These are phyloP conservation scores for Syrmaticus mikado DNA, from an alignment of 2,113 vertebrate species.

Conservation along the genomic window DNA sequence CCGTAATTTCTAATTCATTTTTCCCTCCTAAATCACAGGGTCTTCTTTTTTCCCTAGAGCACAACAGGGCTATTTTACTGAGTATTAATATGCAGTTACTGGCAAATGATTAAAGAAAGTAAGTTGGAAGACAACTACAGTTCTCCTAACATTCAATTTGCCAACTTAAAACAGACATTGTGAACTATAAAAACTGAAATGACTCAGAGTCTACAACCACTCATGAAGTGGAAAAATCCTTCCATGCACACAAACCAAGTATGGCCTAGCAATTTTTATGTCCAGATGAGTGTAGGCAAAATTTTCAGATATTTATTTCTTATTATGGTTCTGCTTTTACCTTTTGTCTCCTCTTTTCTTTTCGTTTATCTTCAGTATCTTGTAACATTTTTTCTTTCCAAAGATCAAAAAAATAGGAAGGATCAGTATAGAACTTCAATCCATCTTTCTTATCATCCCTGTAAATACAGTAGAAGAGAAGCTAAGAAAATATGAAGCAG, in stretches of 20 bases:
- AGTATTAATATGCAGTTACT: background rate
- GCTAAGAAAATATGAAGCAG: background rate
- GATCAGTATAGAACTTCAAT: slow-evolving; percentile 97
- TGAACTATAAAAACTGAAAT: background rate
- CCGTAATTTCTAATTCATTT: background rate
- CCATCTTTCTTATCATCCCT: slow-evolving; percentile 98
- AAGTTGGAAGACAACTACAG: background rate
- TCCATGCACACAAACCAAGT: background rate
- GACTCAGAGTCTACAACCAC: background rate
- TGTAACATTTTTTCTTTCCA: slow-evolving; percentile 99
- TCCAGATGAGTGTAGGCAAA: background rate
- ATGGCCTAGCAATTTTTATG: background rate
- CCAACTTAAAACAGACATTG: background rate
- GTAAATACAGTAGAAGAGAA: slow-evolving; percentile 19
- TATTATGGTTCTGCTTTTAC: slow-evolving; percentile 54
- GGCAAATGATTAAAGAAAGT: background rate
- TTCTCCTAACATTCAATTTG: background rate
- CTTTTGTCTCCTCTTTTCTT: slow-evolving; percentile 90
- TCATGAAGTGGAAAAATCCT: background rate
- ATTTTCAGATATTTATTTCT: background rate
- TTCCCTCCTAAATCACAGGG: background rate
- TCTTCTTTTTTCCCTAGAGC: background rate
- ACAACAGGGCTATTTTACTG: background rate
- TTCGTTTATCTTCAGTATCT: slow-evolving; percentile 98
- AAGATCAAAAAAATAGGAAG: slow-evolving; percentile 98